Conservation (phyloP, 2,113 vertebrate genomes). For the Setophaga petechia region DNA sequence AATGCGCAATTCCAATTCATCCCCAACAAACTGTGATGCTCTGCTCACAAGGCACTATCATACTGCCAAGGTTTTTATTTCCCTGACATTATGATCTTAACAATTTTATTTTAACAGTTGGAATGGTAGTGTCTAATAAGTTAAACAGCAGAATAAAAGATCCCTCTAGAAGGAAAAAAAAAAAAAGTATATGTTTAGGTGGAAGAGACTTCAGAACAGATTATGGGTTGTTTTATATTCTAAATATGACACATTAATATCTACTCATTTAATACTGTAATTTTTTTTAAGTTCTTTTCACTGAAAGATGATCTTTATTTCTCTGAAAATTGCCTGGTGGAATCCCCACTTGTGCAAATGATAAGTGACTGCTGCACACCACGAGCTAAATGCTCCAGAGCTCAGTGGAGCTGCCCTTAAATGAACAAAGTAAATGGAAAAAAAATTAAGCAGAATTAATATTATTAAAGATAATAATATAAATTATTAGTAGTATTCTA, state of each 20-base stretch:
- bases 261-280: constrained; percentile 61
- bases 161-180: background rate
- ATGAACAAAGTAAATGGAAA: constrained; percentile 66
- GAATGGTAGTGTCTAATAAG: constrained; percentile 29
- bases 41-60: background rate
- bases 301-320: constrained; percentile 67
- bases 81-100: constrained; percentile 34
- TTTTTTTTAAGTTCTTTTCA: constrained; percentile 61
- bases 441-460: constrained; percentile 71
- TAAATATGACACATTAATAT: constrained; percentile 57
- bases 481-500: constrained; percentile 74
- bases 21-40: constrained; percentile 13
- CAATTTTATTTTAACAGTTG: constrained; percentile 47
- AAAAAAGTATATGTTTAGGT: constrained; percentile 14
- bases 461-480: constrained; percentile 76
- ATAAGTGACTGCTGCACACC: constrained; percentile 53
- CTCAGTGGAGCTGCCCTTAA: constrained; percentile 50
- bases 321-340: constrained; percentile 59
- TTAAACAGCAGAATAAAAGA: constrained; percentile 45
- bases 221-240: constrained; percentile 62
- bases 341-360: constrained; percentile 53
- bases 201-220: constrained; percentile 39
- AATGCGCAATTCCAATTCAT: background rate
- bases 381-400: constrained; percentile 49
- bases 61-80: constrained; percentile 46